Evolutionary conservation across 2,888 invertebrate genomes (phyloP), one percentile per base, ranked within the genome.

Genomic region (Alloscopus bannaensis): DNA sequence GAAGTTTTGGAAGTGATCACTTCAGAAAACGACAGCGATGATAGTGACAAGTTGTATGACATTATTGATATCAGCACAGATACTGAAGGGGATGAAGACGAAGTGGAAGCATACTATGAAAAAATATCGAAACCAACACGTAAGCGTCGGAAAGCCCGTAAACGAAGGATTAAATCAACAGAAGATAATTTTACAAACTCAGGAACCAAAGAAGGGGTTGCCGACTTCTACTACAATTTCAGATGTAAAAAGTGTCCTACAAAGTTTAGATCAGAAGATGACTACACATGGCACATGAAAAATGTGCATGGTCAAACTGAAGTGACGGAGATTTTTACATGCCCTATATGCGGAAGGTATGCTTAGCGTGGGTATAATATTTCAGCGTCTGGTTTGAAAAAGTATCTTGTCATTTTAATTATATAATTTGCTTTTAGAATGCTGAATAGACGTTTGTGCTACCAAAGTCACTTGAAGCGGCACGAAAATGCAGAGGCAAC

Each of bases 401-500:
- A 8, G 36, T 36, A 36, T 47, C 11, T 18, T 6, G 6, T 20
- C 4, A 11, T 52, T 22, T 18, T 22, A 26, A 16, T 29, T 57
- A 29, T 57, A 28, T 29, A 57, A 57, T 6, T 57, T 3, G 3
- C 47, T 40, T 55, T 16, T n/a, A 65, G 66, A 31, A 75, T 65
- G 66, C 3, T 75, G 22, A 66, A 62, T 24, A 75, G 59, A 16
- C 73, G 65, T 0, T 24, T 65, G 28, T 40, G 26, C 28, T 66
- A 59, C n/a, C 59, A 42, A 20, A 75, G 47, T 24, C 73, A 75
- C 36, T 18, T 75, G 1, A 66, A 65, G 40, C 28, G 22, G 29
- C 73, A 75, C 24, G 65, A 66, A 59, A 66, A 65, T 40, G 73
- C 73, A 1, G 73, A 75, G 26, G 73, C 55, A n/a, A 2, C 55